These are phyloP conservation scores for Archocentrus centrarchus DNA, from an alignment of 2,113 vertebrate genomes.

Conservation along the genomic window DNA sequence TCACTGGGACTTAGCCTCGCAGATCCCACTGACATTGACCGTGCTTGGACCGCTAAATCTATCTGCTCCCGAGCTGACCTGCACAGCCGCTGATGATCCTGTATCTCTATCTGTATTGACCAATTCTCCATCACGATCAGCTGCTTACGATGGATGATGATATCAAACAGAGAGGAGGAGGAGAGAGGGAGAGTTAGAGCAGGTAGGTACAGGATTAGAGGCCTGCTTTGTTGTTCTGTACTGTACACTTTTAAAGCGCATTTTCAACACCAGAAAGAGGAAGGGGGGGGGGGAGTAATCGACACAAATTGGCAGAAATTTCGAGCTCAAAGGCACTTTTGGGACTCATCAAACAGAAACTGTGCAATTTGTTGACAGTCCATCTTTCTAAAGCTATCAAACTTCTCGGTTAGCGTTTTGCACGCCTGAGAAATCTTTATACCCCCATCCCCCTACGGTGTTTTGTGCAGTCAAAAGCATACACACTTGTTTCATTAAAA, in stretches of 20 bases:
- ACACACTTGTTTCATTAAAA: constrained; percentile 52
- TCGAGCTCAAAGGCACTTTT: constrained; percentile 4
- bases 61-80: constrained; percentile 54
- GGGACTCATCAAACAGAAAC: neutral
- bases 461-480: constrained; percentile 10
- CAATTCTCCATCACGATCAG: constrained; percentile 48
- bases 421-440: neutral
- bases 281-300: neutral
- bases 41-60: constrained; percentile 47
- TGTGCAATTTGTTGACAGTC: constrained; percentile 13
- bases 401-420: neutral
- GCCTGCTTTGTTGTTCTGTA: neutral
- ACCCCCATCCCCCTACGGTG: neutral
- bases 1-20: constrained; percentile 69
- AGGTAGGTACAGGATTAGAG: constrained; percentile 32
- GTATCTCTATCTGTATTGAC: constrained; percentile 53
- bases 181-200: neutral
- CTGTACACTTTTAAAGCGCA: neutral
- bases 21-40: constrained; percentile 74
- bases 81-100: constrained; percentile 44
- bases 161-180: constrained; percentile 24
- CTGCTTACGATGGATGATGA: constrained; percentile 46
- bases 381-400: constrained; percentile 1
- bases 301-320: neutral
- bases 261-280: neutral